Conservation (phyloP, 1,140 invertebrate genomes). For the Limonius californicus region DNA sequence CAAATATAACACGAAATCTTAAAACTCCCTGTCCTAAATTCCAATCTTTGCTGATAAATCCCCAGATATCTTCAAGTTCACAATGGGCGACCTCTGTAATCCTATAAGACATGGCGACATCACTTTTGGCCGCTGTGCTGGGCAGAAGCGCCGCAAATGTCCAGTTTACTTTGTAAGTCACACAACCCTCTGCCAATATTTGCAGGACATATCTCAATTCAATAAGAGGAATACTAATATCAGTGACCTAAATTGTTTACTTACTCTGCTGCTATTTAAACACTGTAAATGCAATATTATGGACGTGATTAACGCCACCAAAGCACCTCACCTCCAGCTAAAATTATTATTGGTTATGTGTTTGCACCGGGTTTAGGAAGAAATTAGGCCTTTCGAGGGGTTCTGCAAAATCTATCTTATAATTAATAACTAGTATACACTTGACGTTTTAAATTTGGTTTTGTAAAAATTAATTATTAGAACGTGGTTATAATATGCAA, state of each 20-base stretch:
- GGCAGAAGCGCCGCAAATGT: not conserved
- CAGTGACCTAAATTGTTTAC: not conserved
- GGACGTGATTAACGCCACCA: not conserved
- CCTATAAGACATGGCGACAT: not conserved
- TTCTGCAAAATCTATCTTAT: no score
- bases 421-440: no score
- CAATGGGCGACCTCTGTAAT: not conserved
- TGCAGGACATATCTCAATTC: not conserved
- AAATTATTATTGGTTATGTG: no score
- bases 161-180: conserved; percentile 1
- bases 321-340: no score
- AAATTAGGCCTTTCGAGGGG: no score
- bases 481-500: not conserved
- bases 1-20: not conserved
- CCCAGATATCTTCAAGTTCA: not conserved
- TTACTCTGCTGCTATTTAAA: not conserved
- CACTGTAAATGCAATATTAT: not conserved
- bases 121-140: not conserved
- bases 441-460: no score
- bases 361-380: no score
- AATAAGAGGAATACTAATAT: not conserved
- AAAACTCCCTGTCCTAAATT: not conserved
- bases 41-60: not conserved
- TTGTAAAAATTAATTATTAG: no score
- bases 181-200: conserved; percentile 1